Percentiles rank a stretch among this genome's conserved stretches.
phyloP scores from a whole-genome alignment of 1,140 invertebrate species.

The Rhyzopertha dominica region DNA sequence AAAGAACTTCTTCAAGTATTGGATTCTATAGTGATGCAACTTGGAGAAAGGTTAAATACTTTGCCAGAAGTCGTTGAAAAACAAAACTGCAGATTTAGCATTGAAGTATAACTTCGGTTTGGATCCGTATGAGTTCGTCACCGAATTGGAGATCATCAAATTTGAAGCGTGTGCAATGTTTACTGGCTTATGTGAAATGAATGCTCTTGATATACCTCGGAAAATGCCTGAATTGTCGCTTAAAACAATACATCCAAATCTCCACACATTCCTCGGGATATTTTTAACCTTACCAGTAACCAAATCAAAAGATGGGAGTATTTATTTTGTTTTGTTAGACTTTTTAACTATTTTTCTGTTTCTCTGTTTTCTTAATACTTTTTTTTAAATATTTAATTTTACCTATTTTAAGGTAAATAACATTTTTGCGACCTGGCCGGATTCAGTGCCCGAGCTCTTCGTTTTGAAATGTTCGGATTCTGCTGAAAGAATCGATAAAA shows the following conservation, averaged over 20 bases:
- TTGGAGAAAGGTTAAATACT: constrained; percentile 1
- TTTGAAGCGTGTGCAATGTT: constrained; percentile 61
- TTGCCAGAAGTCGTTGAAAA: constrained; percentile 1
- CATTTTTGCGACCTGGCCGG: too few species aligned
- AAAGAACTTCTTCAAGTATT: constrained; percentile 3
- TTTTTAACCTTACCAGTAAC: constrained; percentile 2
- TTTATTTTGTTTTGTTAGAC: too few species aligned
- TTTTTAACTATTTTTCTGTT: too few species aligned
- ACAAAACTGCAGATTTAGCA: constrained; percentile 3
- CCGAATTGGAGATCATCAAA: too few species aligned
- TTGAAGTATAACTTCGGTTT: constrained; percentile 5
- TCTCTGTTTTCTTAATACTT: too few species aligned
- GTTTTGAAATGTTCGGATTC: too few species aligned
- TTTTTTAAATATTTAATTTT: too few species aligned
- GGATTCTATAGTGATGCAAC: constrained; percentile 2
- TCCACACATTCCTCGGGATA: background rate
- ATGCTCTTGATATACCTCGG: constrained; percentile 5
- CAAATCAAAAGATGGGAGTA: constrained; percentile 1
- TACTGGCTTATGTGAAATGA: constrained; percentile 2
- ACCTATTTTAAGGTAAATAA: too few species aligned
- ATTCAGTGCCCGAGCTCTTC: too few species aligned
- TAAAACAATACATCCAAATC: constrained; percentile 4
- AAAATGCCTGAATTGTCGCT: constrained; percentile 4
- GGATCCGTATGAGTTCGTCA: constrained; percentile 9
- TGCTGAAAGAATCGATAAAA: too few species aligned